A percentile compares a stretch with the other conserved stretches of the same genome.
Evolutionary conservation across 2,888 invertebrate species (phyloP).

Genomic region (Chaitophorus viminalis): DNA sequence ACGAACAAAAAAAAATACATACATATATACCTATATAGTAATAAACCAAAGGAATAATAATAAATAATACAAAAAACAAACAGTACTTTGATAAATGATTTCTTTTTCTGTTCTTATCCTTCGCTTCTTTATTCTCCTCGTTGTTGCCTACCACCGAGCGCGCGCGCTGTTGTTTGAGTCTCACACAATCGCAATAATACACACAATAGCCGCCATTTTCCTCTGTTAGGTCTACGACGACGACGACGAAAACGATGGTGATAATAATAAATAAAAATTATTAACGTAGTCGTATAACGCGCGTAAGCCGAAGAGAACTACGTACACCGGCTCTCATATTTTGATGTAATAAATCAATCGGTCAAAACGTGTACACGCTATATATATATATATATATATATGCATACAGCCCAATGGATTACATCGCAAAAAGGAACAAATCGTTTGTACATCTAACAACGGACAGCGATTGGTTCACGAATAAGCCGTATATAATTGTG

Average conservation of each 20-base stretch:
- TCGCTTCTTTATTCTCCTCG: conserved; percentile 21
- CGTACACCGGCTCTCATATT: neutral
- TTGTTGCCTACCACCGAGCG: conserved; percentile 28
- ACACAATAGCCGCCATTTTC: conserved; percentile 55
- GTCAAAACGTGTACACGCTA: neutral
- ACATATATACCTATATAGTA: neutral
- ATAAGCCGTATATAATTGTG: too few relatives aligned
- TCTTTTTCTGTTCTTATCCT: conserved; percentile 27
- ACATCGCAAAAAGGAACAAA: too few relatives aligned
- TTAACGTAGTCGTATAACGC: neutral
- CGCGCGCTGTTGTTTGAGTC: conserved; percentile 3
- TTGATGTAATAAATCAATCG: conserved; percentile 16
- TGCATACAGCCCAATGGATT: too few relatives aligned
- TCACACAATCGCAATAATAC: neutral
- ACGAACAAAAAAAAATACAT: conserved; percentile 23
- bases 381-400: too few relatives aligned
- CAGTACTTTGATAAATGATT: conserved; percentile 60
- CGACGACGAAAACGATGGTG: neutral
- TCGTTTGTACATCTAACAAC: too few relatives aligned
- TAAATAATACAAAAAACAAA: conserved; percentile 59
- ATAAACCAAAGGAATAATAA: conserved; percentile 52
- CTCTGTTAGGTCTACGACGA: neutral
- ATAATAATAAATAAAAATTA: conserved; percentile 20
- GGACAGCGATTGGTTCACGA: too few relatives aligned
- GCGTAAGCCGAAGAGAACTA: neutral